Conservation (phyloP, 2,113 vertebrate species). For the Bombycilla garrulus region DNA sequence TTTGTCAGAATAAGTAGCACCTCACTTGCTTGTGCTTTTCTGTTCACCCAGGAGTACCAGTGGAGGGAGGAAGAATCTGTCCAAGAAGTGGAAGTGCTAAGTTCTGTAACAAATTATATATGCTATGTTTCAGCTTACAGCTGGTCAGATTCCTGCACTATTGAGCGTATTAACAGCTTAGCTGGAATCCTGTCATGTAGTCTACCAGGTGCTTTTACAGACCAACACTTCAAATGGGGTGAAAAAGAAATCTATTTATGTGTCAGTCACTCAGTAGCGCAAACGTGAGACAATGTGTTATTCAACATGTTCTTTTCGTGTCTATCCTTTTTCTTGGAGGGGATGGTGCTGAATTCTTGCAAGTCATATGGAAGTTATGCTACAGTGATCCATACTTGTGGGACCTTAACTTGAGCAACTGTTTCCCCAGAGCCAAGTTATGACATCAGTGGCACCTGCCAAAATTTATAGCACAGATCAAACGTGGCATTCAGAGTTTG, state of each 20-base stretch:
- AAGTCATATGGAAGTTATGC: constrained; percentile 7
- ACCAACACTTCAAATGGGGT: background rate
- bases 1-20: background rate
- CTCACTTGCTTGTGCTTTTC: background rate
- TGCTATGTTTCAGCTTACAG: background rate
- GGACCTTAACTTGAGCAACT: background rate
- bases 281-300: background rate
- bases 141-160: constrained; percentile 4
- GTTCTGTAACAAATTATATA: constrained; percentile 20
- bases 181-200: constrained; percentile 25
- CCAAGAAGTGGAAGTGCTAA: background rate
- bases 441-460: constrained; percentile 52
- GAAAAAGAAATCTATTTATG: background rate
- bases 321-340: background rate
- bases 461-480: constrained; percentile 59
- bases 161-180: constrained; percentile 38
- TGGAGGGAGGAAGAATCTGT: background rate
- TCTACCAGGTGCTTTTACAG: background rate
- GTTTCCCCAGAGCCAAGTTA: constrained; percentile 42
- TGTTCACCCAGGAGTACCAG: background rate
- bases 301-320: background rate
- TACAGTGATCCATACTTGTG: constrained; percentile 36
- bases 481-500: constrained; percentile 34
- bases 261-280: background rate
- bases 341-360: background rate